Base-by-base conservation (phyloP, 2,797 vertebrate species). In the Rhinogobio ventralis region DNA sequence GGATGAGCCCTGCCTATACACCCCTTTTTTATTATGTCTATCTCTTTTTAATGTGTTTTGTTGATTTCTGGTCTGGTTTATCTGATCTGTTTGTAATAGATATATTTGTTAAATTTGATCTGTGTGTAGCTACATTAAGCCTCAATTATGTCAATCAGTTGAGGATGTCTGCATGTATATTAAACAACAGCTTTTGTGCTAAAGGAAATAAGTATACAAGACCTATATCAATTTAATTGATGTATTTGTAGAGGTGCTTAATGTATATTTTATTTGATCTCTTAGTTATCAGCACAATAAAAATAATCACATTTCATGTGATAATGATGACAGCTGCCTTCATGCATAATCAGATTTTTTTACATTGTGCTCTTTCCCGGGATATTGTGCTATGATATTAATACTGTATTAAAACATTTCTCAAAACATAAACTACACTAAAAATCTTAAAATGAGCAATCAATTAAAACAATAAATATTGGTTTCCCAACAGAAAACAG, bases 311-410 rank as follows among this genome's bases (percentile, higher is more conserved):
- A 28, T 67, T 78, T 30, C 71, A 60, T 69, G 25, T 36, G 14
- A 30, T 51, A 14, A 49, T 77, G 73, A 69, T 78, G 72, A 53
- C 46, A 71, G 75, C 53, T 84, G 82, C 75, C 66, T 46, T 66
- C 17, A 15, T 51, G 28, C 10, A 53, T 64, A 19, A 30, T 67
- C 28, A 76, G 6, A 30, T 55, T 75, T 66, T n/a, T 57, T 74
- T 4, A 8, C 6, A 69, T 39, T 25, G 9, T 1, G 25, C 10
- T 45, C 11, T 81, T 81, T 36, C 17, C 6, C 8, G 13, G 19
- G n/a, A 30, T 60, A 60, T 36, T 30, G 39, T 57, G 49, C n/a
- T 60, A 23, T 68, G 39, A 66, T n/a, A 57, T 46, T 60, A 81
- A 72, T 62, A 6, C 55, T 82, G 68, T 1, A 72, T 28, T 66